phyloP scores from a whole-genome alignment of 2,113 vertebrate genomes.

The Phycodurus eques region DNA sequence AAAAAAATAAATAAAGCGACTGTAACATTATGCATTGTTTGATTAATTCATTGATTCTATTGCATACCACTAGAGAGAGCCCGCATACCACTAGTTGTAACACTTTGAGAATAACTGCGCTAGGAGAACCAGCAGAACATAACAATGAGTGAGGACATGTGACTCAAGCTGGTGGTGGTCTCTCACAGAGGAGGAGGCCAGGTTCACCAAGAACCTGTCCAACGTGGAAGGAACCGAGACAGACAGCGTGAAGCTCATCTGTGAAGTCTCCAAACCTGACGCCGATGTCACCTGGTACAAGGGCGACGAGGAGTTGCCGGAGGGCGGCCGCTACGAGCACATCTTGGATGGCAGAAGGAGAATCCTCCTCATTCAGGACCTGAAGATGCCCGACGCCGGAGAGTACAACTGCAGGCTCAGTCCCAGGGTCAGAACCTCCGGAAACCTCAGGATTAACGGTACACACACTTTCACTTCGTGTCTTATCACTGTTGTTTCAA shows the following conservation, averaged over 20 bases:
- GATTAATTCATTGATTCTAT: no score
- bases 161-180: neutral
- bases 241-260: conserved; percentile 89
- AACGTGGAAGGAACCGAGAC: conserved; percentile 90
- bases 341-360: conserved; percentile 86
- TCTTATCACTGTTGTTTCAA: neutral
- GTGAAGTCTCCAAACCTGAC: conserved; percentile 91
- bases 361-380: conserved; percentile 87
- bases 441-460: conserved; percentile 90
- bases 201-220: conserved; percentile 92
- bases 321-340: conserved; percentile 89
- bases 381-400: conserved; percentile 81
- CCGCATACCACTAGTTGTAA: no score
- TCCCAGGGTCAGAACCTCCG: conserved; percentile 79
- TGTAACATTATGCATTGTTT: no score
- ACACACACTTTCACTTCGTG: neutral
- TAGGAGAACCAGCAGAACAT: neutral
- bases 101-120: no score
- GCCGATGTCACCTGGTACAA: conserved; percentile 90
- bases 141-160: neutral
- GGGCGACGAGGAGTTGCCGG: conserved; percentile 87
- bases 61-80: no score
- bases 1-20: no score
- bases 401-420: conserved; percentile 89
- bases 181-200: conserved; percentile 86